These are phyloP conservation scores for Torymus texanus DNA, from an alignment of 2,888 invertebrate genomes.

Conservation along the genomic window DNA sequence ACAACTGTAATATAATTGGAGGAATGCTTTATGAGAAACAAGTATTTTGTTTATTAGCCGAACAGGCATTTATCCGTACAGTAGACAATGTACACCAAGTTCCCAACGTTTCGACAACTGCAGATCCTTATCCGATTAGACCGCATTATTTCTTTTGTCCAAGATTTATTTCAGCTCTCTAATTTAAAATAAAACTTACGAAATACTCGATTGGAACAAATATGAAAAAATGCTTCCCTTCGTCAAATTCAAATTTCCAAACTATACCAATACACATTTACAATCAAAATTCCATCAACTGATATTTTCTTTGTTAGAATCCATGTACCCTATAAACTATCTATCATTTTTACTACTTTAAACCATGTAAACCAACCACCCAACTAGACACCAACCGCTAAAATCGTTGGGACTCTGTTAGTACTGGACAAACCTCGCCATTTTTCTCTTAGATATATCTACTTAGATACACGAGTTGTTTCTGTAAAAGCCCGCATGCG, in stretches of 20 bases:
- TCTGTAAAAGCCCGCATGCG: conserved; percentile 13
- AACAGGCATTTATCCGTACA: too few species aligned
- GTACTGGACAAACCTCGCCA: too few species aligned
- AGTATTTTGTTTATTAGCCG: conserved; percentile 7
- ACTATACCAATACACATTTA: not conserved
- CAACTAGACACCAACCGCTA: too few species aligned
- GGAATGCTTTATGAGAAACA: not conserved
- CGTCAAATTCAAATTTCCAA: not conserved
- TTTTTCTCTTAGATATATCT: not conserved
- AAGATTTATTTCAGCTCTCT: not conserved
- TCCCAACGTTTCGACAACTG: not conserved
- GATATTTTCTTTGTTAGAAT: too few species aligned
- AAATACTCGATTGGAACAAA: too few species aligned
- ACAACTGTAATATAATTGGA: not conserved
- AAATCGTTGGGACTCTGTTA: too few species aligned
- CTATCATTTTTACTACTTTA: too few species aligned
- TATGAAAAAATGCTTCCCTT: too few species aligned
- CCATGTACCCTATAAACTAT: too few species aligned
- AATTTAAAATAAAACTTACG: not conserved
- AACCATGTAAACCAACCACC: too few species aligned
- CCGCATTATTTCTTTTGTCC: not conserved
- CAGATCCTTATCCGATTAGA: conserved; percentile 1
- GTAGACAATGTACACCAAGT: not conserved
- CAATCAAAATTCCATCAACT: too few species aligned
- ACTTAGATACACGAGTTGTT: conserved; percentile 31